phyloP scores from a whole-genome alignment of 2,113 vertebrate species.

The Daboia siamensis region DNA sequence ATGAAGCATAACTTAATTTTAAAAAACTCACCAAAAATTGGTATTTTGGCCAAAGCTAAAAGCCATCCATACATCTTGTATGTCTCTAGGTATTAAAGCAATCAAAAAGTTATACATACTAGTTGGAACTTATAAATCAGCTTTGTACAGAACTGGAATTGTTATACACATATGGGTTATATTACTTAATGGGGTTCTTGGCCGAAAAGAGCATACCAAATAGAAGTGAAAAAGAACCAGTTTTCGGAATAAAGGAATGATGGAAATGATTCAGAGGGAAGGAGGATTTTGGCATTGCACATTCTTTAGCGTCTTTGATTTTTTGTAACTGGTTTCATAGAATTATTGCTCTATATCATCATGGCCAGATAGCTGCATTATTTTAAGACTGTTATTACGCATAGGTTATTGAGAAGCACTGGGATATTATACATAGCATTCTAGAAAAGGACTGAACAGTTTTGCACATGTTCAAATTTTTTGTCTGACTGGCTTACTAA shows the following conservation, averaged over 20 bases:
- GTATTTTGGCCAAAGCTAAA: background rate
- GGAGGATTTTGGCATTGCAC: conserved; percentile 21
- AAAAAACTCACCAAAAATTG: background rate
- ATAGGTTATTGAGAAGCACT: conserved; percentile 30
- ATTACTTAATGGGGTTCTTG: conserved; percentile 44
- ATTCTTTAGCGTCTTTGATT: conserved; percentile 15
- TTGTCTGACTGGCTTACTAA: background rate
- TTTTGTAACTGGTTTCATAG: background rate
- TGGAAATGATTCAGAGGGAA: conserved; percentile 44
- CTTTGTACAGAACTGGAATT: conserved; percentile 33
- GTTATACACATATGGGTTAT: conserved; percentile 56
- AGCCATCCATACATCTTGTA: background rate
- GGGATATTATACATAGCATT: background rate
- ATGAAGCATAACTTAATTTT: background rate
- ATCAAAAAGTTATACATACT: conserved; percentile 23
- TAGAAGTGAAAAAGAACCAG: conserved; percentile 41
- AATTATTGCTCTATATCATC: background rate
- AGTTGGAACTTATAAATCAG: conserved; percentile 34
- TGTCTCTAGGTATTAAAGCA: conserved; percentile 23
- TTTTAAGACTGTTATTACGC: conserved; percentile 30
- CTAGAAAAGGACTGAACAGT: background rate
- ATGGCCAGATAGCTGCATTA: background rate
- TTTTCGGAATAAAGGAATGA: conserved; percentile 47
- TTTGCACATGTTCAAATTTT: background rate
- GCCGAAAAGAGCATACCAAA: conserved; percentile 50